Evolutionary conservation across 1,140 invertebrate genomes (phyloP), one percentile per base, ranked within the genome.

Genomic region (Odontomachus brunneus): DNA sequence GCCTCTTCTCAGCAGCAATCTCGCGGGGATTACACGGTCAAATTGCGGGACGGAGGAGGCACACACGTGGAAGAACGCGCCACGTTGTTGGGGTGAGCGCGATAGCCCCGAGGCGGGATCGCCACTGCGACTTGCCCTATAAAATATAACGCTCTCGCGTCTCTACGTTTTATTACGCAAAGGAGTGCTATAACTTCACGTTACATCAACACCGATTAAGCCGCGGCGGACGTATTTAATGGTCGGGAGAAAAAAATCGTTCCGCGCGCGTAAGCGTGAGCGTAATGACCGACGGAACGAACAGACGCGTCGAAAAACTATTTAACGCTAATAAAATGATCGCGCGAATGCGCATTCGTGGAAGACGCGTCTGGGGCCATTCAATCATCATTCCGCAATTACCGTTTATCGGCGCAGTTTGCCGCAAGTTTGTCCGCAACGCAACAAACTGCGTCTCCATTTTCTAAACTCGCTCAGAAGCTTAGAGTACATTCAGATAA

Each of bases 221-320:
- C n/a, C n/a, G n/a, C 51, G 38, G 0, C 38, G 38, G 14, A 2
- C 9, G 3, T 75, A 48, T 5, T 49, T 65, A 75, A 75, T 33
- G 44, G 19, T 22, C 15, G 57, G 12, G n/a, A n/a, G n/a, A n/a
- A 51, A 75, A 44, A 76, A 65, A 76, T 65, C 26, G 38, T 63
- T 63, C 44, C 24, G 60, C 60, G 38, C 38, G 38, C 9, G 38
- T 11, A 44, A 65, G 33, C 9, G 15, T 53, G n/a, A 72, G 38
- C 19, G 29, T 72, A 73, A 53, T 38, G 26, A 65, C 44, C 14
- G 24, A 26, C 59, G 60, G 26, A 51, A 75, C 57, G 44, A 26
- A 75, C 24, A 22, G 38, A 2, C 22, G 57, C 55, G 24, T 62
- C 69, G 12, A 65, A 76, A 76, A 76, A 76, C 44, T 48, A 0